A percentile compares a stretch with the other conserved stretches of the same genome.
Evolutionary conservation across 2,888 invertebrate genomes (phyloP).

Genomic region (Rhamnusium bicolor): DNA sequence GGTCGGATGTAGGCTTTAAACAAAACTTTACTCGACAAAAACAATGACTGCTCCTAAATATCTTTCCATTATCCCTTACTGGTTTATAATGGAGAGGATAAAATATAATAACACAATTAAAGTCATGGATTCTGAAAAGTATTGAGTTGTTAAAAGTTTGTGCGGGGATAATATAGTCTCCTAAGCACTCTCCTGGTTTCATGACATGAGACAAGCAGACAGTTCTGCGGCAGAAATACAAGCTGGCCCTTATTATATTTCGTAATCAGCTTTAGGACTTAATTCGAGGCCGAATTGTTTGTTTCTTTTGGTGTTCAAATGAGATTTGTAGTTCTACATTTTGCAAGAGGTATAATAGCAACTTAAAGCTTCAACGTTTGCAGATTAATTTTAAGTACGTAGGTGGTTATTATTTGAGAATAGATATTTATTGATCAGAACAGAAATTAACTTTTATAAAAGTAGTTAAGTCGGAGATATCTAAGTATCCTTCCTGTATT

Average conservation of each 20-base stretch:
- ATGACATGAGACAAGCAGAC: conserved; percentile 17
- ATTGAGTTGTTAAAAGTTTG: conserved; percentile 33
- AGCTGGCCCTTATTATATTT: conserved; percentile 31
- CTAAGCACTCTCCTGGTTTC: conserved; percentile 15
- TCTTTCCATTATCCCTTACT: conserved; percentile 16
- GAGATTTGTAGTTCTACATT: conserved; percentile 9
- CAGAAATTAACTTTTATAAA: background rate
- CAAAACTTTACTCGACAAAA: conserved; percentile 15
- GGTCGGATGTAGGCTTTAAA: background rate
- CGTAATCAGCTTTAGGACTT: conserved; percentile 36
- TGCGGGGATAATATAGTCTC: conserved; percentile 15
- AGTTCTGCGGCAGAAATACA: conserved; percentile 19
- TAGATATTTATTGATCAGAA: background rate
- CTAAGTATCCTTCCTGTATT: too few species aligned
- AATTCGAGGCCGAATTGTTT: conserved; percentile 2
- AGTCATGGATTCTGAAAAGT: conserved; percentile 24
- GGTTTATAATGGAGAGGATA: conserved; percentile 25
- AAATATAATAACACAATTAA: conserved; percentile 33
- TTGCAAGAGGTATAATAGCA: background rate
- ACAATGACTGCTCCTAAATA: conserved; percentile 25
- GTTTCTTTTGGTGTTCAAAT: conserved; percentile 2
- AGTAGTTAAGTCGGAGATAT: too few species aligned
- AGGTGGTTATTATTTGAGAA: background rate
- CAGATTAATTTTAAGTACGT: background rate
- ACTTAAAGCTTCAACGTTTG: background rate